Evolutionary conservation across 2,888 invertebrate genomes (phyloP).

Genomic region (Dugesia japonica): DNA sequence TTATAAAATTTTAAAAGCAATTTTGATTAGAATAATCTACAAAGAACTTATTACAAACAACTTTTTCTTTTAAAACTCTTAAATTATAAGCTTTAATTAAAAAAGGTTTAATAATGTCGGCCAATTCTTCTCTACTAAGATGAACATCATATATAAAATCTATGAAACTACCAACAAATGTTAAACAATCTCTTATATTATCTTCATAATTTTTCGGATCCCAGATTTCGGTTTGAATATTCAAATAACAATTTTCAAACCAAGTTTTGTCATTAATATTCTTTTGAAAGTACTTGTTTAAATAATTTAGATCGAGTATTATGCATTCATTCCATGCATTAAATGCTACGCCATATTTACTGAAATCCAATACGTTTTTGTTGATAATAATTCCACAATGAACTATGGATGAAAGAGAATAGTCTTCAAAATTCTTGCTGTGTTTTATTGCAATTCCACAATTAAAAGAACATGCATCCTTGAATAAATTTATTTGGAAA

Average conservation of each 20-base stretch:
- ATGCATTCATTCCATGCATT: neutral
- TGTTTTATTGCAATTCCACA: neutral
- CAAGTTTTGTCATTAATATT: neutral
- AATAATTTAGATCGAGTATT: neutral
- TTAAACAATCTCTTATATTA: neutral
- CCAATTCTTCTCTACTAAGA: neutral
- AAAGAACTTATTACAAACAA: neutral
- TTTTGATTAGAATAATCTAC: neutral
- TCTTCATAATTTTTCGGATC: neutral
- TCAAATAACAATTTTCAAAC: neutral
- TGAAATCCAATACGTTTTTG: neutral
- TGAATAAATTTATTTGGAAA: neutral
- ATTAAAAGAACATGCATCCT: neutral
- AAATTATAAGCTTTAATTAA: neutral
- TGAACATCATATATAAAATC: neutral
- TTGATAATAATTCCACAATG: neutral
- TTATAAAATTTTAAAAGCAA: too few relatives aligned
- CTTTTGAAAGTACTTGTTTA: neutral
- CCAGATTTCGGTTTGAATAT: neutral
- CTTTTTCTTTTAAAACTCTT: neutral
- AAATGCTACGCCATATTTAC: neutral
- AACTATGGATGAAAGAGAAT: neutral
- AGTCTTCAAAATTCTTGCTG: neutral
- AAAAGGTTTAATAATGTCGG: neutral
- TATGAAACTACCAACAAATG: neutral